Evolutionary conservation across 2,888 invertebrate species (phyloP), one percentile per base, ranked within the genome.

Genomic region (Sesamia inferens): DNA sequence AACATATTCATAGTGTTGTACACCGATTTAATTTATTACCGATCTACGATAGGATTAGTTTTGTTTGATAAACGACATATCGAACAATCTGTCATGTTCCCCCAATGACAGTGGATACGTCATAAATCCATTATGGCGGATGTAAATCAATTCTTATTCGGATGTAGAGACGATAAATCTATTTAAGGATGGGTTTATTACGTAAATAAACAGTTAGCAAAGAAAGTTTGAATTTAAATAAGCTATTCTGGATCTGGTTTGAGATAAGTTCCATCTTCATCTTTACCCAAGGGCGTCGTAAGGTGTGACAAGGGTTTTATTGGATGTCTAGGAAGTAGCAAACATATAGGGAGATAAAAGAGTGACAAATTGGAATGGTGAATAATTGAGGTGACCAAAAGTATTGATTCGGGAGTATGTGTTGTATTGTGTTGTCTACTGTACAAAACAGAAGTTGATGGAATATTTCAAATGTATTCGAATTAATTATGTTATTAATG

Each of bases 31-130:
- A 82, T 84, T 84, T 84, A 84, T 80, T 76, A 67, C 63, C 67
- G 74, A 67, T 82, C 70, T 70, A 76, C 73, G 62, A 74, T 78
- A 74, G 74, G 63, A 76, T 77, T 75, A 72, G 66, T 78, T 81
- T 78, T 79, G 82, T 81, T 74, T 82, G 85, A 83, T 84, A 78
- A 79, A 85, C 78, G 76, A 71, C 65, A 65, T 68, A 70, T 79
- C 70, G 75, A 78, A 78, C 82, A 78, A 85, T 84, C 71, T 84
- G 76, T 84, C 86, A 83, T 79, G 69, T 73, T 65, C 55, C 69
- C 59, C 76, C 62, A 71, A 70, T 81, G 79, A 68, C 80, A 76
- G 65, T 71, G 66, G 59, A 76, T 76, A 77, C 71, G 75, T 78
- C 81, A 77, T 81, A 81, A 81, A 85, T 85, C 64, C 63, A 81